Evolutionary conservation across 2,888 invertebrate species (phyloP).

Genomic region (Hoplodrina ambigua): DNA sequence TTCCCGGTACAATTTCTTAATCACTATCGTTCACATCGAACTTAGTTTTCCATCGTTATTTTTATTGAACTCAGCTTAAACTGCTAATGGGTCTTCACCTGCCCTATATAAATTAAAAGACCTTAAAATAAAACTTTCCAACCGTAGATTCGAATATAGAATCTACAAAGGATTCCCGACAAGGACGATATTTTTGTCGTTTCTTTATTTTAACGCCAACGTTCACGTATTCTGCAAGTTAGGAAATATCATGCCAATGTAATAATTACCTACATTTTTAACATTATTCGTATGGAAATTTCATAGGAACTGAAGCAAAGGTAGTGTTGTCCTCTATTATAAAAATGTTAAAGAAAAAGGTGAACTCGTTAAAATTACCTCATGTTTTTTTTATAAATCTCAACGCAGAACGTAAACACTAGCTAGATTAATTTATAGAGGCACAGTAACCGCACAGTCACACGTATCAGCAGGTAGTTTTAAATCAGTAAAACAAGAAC

Average conservation of each 20-base stretch:
- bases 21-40: conserved; percentile 3
- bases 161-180: neutral
- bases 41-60: conserved; percentile 5
- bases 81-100: neutral
- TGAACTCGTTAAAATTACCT: neutral
- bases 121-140: neutral
- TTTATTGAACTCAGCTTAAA: conserved; percentile 3
- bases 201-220: neutral
- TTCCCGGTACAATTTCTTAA: conserved; percentile 32
- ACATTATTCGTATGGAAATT: too few relatives aligned
- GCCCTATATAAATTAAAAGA: conserved; percentile 9
- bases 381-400: neutral
- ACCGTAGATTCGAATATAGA: conserved; percentile 2
- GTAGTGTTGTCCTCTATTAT: neutral
- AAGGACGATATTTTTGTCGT: neutral
- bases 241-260: neutral
- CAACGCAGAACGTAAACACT: neutral
- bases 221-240: neutral
- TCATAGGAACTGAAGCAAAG: neutral
- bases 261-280: neutral
- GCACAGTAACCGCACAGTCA: conserved; percentile 2
- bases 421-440: conserved; percentile 10
- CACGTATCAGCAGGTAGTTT: conserved; percentile 22
- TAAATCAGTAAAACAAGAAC: conserved; percentile 54
- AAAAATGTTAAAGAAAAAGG: neutral